A percentile compares a stretch with the other conserved stretches of the same genome.
Conservation (phyloP, 1,140 invertebrate species). For the Apis cerana region DNA sequence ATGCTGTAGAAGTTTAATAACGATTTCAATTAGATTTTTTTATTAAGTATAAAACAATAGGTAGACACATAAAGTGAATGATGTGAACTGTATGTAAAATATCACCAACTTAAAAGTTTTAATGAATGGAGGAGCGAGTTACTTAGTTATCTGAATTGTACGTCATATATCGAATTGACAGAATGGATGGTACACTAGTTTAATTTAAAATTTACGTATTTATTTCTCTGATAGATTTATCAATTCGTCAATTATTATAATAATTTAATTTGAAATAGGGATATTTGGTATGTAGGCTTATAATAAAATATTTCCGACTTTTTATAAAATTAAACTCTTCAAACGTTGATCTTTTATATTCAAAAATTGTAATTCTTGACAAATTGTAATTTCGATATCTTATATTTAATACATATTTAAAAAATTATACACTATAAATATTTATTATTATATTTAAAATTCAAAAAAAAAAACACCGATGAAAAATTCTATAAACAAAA, state of each 20-base stretch:
- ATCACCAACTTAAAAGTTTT: not conserved
- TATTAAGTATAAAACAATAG: not conserved
- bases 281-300: not conserved
- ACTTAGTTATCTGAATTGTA: not conserved
- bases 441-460: too few species aligned
- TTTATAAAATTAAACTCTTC: not conserved
- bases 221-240: not conserved
- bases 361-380: too few species aligned
- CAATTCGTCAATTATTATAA: conserved; percentile 3
- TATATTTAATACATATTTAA: too few species aligned
- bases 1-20: too few species aligned
- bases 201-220: conserved; percentile 5
- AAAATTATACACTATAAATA: too few species aligned
- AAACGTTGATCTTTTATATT: not conserved
- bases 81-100: not conserved
- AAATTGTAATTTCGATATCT: too few species aligned
- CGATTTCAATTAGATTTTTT: not conserved
- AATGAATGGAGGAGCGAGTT: not conserved
- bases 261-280: not conserved
- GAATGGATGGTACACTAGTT: not conserved
- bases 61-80: not conserved
- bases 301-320: not conserved
- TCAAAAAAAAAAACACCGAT: too few species aligned
- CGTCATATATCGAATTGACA: not conserved
- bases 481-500: too few species aligned